phyloP scores from a whole-genome alignment of 2,888 invertebrate genomes.

The Lithophane leautieri region DNA sequence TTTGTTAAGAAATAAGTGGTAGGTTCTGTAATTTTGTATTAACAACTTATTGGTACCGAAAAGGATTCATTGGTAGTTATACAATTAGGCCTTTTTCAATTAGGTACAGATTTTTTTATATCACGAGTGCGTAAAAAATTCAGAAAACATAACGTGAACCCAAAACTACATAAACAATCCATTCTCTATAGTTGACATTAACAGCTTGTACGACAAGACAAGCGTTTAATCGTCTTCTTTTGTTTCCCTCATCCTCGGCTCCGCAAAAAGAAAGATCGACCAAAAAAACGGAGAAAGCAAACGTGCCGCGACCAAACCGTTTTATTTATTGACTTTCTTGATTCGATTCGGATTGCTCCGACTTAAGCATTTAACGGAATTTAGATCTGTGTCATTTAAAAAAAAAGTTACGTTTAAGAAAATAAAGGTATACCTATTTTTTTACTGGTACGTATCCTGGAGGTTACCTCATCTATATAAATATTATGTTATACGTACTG shows the following conservation, averaged over 20 bases:
- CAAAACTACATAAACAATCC: constrained; percentile 52
- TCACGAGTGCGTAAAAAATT: not conserved
- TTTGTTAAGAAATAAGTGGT: too few species aligned
- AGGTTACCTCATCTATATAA: not conserved
- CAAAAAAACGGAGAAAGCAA: constrained; percentile 54
- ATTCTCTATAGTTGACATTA: constrained; percentile 41
- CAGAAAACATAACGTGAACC: not conserved
- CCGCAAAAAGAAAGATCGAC: constrained; percentile 39
- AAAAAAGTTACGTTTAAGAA: not conserved
- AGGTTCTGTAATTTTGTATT: too few species aligned
- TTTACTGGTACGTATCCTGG: not conserved
- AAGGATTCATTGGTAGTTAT: too few species aligned
- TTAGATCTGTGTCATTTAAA: not conserved
- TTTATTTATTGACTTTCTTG: constrained; percentile 60
- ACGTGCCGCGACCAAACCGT: constrained; percentile 51
- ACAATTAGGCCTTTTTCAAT: too few species aligned
- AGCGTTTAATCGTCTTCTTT: constrained; percentile 44
- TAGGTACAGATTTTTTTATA: too few species aligned
- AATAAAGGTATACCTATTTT: not conserved
- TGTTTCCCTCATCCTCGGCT: constrained; percentile 29
- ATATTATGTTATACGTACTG: not conserved
- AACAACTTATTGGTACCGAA: too few species aligned
- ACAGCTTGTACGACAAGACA: constrained; percentile 42
- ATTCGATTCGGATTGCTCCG: constrained; percentile 51
- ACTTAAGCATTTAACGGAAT: not conserved